phyloP scores from a whole-genome alignment of 2,797 vertebrate species.

The Pseudopleuronectes americanus region DNA sequence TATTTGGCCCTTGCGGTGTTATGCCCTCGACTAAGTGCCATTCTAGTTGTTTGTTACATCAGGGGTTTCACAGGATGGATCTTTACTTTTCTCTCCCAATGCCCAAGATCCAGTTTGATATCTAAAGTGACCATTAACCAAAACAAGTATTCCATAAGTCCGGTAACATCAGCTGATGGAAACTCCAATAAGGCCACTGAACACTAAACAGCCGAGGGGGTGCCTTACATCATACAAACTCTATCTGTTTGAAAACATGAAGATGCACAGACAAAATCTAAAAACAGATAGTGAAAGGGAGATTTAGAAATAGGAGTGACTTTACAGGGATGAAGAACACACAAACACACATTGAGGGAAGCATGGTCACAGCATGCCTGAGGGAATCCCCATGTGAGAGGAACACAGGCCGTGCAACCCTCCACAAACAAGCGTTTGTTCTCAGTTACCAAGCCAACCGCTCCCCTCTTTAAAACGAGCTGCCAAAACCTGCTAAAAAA shows the following conservation, averaged over 20 bases:
- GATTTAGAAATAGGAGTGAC: not conserved
- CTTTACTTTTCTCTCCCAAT: no score
- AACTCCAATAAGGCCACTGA: slow-evolving; percentile 4
- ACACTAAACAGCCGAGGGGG: not conserved
- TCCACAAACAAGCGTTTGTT: slow-evolving; percentile 70
- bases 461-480: slow-evolving; percentile 10
- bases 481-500: slow-evolving; percentile 1
- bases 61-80: not conserved
- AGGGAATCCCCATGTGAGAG: slow-evolving; percentile 74
- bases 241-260: not conserved
- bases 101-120: no score
- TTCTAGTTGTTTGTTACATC: no score
- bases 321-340: not conserved
- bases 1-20: no score
- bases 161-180: slow-evolving; percentile 1
- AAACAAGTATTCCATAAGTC: not conserved
- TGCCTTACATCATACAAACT: not conserved
- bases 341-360: slow-evolving; percentile 43
- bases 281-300: not conserved
- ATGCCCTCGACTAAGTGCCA: no score
- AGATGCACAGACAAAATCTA: not conserved
- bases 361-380: slow-evolving; percentile 51
- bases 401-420: slow-evolving; percentile 5
- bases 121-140: not conserved
- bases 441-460: slow-evolving; percentile 39